Evolutionary conservation across 2,797 vertebrate genomes (phyloP), one percentile per base, ranked within the genome.

Genomic region (Esox lucius): DNA sequence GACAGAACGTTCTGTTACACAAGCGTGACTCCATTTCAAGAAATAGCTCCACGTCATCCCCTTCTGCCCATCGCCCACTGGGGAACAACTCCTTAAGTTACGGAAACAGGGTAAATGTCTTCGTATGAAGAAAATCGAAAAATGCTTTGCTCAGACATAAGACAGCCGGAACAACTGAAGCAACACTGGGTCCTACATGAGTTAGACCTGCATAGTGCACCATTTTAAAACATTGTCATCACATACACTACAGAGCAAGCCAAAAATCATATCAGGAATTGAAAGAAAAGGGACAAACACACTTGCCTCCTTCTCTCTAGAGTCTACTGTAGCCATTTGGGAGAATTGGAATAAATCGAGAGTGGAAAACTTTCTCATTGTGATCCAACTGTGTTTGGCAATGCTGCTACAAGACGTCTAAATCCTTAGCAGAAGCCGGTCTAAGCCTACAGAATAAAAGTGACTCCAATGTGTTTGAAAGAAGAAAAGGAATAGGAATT

Each of bases 121-220:
- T 65, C 17, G 4, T 33, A 33, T 33, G 15, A 33, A 15, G 15
- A 31, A 5, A 65, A 33, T 17, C 4, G 12, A 13, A 31, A 65
- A 31, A 65, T 31, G 62, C 28, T 65, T 28, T 31, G 62, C 61
- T 64, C 61, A 64, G 56, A 39, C 16, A 71, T 62, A 24, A 61
- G 69, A 78, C 72, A 59, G 67, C 46, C 66, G 62, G 49, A 68
- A 19, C 49, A 49, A 53, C 39, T 26, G 68, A 74, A 81, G 65
- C 65, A 66, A 72, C 46, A 77, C 48, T 70, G n/a, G 22, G n/a
- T 26, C 85, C 83, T 75, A 73, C 74, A 51, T 48, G 75, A 83
- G 76, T 71, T 72, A 82, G 80, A 81, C 78, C 84, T 84, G 85
- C 82, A 84, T 85, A 84, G 86, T 80, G 78, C 83, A 86, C 82